Base-by-base conservation (phyloP, 2,113 vertebrate genomes). In the western clawed frog (Xenopus tropicalis) region DNA sequence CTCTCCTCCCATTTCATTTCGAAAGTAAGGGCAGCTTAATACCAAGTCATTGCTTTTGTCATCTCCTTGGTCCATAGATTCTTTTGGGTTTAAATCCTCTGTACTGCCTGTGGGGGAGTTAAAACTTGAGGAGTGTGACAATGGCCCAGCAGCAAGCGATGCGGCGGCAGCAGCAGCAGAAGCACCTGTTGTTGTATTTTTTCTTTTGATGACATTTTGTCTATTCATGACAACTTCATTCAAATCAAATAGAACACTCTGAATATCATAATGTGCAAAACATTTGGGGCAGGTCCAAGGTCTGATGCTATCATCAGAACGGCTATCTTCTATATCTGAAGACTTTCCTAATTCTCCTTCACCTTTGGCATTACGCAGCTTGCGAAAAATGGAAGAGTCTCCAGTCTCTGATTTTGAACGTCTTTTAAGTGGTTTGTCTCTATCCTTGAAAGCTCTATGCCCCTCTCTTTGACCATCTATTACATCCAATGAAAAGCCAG, bases 1-100 rank as follows among this genome's bases (percentile, higher is more conserved):
- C 80, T 98, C 96, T 2, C 93, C 88, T 10, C 94, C 95, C 1
- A 97, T 96, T 84, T 98, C 96, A 24, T 98, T 98, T 78, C 95
- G 92, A 85, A 98, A 98, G 78, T 96, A 98, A 1, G 96, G 96
- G 74, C 96, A 98, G 74, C 93, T 94, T 81, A 96, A 87, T 19
- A 98, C 91, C 67, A 98, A 93, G 62, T 98, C 95, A 13, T 96
- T 97, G 90, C 94, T 95, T 84, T 95, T 97, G 79, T 96, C 95
- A 0, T 97, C 95, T n/a, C 92, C 93, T 17, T 91, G 86, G 68
- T 98, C 96, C 85, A 94, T 86, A 67, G 90, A 76, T 78, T 94
- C 94, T 83, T 95, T 92, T 22, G 90, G 93, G 80, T 88, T 94
- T 81, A 98, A 90, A 77, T 98, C 96, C 82, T 98, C 96, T 3